Base-by-base conservation (phyloP, 2,797 vertebrate genomes). In the Pempheris klunzingeri region DNA sequence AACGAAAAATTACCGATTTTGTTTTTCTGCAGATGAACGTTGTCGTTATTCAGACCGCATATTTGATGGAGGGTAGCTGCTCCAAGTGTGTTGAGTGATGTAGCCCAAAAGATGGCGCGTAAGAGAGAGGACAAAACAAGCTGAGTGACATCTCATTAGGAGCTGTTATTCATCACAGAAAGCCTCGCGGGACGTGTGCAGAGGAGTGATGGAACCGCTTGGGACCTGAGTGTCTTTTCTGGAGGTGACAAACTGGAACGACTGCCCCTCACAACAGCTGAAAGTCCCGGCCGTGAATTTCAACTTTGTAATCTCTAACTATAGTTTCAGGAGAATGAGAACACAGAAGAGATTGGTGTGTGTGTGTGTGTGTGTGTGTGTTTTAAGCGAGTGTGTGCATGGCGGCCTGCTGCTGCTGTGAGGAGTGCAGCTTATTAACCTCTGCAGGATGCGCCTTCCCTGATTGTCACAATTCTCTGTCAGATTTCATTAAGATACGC, bases 401-500 rank as follows among this genome's bases (percentile, higher is more conserved):
- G 53, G 39, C 8, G 20, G 52, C 30, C 41, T 62, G 59, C 49
- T 75, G 77, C 60, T 57, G 38, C 68, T 76, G 74, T 44, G 58
- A 75, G 76, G 75, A 70, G 60, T 83, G 65, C 66, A 63, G 83
- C 80, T 86, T 88, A 91, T 93, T 93, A 94, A 92, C 91, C 90
- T 92, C 87, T 78, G 85, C 90, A 85, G 87, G 78, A 91, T 74
- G 85, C 71, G 78, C 66, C 83, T 76, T 80, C 71, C 55, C 83
- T 85, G 87, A 89, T 90, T 91, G 91, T 87, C 85, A 91, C 88
- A 91, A 85, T 82, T 81, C 83, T 77, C 87, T 77, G 87, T 92
- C 90, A 90, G 90, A 93, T 93, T 91, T 92, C 86, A 92, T 94
- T 91, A 88, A 91, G 84, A 93, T 92, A 84, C 9, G 36, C 70